Percentiles rank a stretch among this genome's conserved stretches.
Evolutionary conservation across 2,888 invertebrate genomes (phyloP).

Genomic region (Cetonia aurata): DNA sequence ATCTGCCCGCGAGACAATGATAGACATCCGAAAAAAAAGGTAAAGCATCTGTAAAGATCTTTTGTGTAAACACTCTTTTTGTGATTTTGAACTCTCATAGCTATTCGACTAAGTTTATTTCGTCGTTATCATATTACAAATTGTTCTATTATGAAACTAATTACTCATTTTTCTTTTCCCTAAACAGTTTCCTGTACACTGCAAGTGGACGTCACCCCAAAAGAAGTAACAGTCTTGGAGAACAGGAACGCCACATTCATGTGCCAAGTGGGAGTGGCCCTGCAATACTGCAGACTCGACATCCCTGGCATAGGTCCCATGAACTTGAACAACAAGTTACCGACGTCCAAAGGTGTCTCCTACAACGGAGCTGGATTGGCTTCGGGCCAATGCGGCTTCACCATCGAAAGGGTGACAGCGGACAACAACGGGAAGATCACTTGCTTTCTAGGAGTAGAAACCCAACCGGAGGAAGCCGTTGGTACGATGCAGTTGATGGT

Average conservation of each 20-base stretch:
- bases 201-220: constrained; percentile 69
- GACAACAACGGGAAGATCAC: constrained; percentile 78
- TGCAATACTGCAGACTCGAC: constrained; percentile 73
- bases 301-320: constrained; percentile 67
- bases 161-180: neutral
- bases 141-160: neutral
- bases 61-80: too few species aligned
- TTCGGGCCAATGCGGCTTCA: constrained; percentile 80
- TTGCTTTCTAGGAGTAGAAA: constrained; percentile 74
- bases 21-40: too few species aligned
- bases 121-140: too few species aligned
- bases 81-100: too few species aligned
- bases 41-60: too few species aligned
- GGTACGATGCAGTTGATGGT: constrained; percentile 76
- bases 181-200: constrained; percentile 43
- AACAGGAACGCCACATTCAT: constrained; percentile 71
- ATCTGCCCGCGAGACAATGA: too few species aligned
- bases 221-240: constrained; percentile 69
- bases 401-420: constrained; percentile 74
- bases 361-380: constrained; percentile 69
- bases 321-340: constrained; percentile 67
- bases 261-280: constrained; percentile 71
- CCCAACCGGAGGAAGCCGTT: constrained; percentile 71
- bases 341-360: constrained; percentile 61
- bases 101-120: too few species aligned